Conservation (phyloP, 2,888 invertebrate genomes). For the Leptopilina myrica region DNA sequence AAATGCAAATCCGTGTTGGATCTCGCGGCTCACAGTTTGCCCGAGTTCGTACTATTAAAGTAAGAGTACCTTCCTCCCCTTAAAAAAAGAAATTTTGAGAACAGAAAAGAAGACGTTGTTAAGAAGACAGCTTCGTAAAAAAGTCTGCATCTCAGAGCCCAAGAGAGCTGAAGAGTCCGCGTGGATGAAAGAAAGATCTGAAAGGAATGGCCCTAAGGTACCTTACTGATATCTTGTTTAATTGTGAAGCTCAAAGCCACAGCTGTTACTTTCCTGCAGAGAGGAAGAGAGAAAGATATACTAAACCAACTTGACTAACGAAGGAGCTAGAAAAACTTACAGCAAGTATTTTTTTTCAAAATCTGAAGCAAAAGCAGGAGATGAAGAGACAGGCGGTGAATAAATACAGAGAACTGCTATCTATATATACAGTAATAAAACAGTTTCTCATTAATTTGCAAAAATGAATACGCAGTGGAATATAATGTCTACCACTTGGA, state of each 20-base stretch:
- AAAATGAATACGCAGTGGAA: background rate
- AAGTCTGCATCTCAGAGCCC: slow-evolving; percentile 52
- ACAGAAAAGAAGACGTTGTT: slow-evolving; percentile 54
- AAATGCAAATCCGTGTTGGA: slow-evolving; percentile 21
- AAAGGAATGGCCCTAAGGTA: slow-evolving; percentile 51
- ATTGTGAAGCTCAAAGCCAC: slow-evolving; percentile 58
- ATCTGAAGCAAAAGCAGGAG: background rate
- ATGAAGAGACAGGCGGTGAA: background rate
- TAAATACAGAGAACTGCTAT: background rate
- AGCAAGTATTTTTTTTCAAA: slow-evolving; percentile 8
- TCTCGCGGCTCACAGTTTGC: slow-evolving; percentile 19
- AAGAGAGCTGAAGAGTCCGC: slow-evolving; percentile 52
- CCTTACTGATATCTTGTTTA: slow-evolving; percentile 65
- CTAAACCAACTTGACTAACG: slow-evolving; percentile 2
- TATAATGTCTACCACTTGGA: slow-evolving; percentile 4
- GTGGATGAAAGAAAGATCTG: slow-evolving; percentile 47
- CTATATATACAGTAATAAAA: background rate
- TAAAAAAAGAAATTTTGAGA: slow-evolving; percentile 45
- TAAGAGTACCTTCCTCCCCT: slow-evolving; percentile 13
- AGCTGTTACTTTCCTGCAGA: slow-evolving; percentile 14
- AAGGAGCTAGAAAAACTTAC: slow-evolving; percentile 29
- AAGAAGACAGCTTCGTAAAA: slow-evolving; percentile 52
- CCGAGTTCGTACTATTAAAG: slow-evolving; percentile 47
- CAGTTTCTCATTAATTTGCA: slow-evolving; percentile 21
- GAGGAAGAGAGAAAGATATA: too few species aligned